A percentile compares a stretch with the other conserved stretches of the same genome.
These are phyloP conservation scores for Scortum barcoo DNA, from an alignment of 2,113 vertebrate species.

Conservation along the genomic window DNA sequence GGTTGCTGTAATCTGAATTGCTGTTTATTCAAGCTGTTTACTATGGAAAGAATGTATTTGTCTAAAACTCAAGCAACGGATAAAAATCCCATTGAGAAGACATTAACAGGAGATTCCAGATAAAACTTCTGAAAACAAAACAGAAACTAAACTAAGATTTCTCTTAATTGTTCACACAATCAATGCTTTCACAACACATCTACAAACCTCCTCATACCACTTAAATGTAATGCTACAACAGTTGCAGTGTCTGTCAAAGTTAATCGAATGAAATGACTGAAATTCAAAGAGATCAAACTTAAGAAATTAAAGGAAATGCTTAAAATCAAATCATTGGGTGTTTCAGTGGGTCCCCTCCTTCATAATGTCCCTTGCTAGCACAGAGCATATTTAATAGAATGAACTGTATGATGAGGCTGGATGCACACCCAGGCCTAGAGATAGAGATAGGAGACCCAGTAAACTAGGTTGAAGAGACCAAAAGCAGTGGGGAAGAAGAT, in stretches of 20 bases:
- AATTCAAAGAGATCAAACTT: slow-evolving; percentile 51
- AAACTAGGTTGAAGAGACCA: slow-evolving; percentile 97
- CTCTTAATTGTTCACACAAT: slow-evolving; percentile 42
- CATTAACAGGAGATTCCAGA: not conserved
- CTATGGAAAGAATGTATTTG: not conserved
- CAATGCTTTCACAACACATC: slow-evolving; percentile 49
- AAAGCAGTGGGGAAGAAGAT: slow-evolving; percentile 99
- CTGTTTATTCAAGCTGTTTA: not conserved
- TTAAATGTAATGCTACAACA: slow-evolving; percentile 85
- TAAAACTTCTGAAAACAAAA: slow-evolving; percentile 14
- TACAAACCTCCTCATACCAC: slow-evolving; percentile 54
- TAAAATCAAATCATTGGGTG: slow-evolving; percentile 35
- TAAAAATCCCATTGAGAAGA: not conserved
- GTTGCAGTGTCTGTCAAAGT: slow-evolving; percentile 75
- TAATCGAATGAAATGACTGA: slow-evolving; percentile 45
- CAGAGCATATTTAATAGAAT: slow-evolving; percentile 63
- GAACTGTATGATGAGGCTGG: slow-evolving; percentile 69
- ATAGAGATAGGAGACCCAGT: slow-evolving; percentile 99
- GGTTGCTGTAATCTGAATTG: slow-evolving; percentile 5
- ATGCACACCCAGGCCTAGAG: slow-evolving; percentile 84
- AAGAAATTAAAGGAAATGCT: slow-evolving; percentile 41
- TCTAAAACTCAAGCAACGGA: not conserved
- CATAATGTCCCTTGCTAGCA: slow-evolving; percentile 72
- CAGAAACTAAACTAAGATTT: slow-evolving; percentile 17
- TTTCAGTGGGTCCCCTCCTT: slow-evolving; percentile 63